A percentile compares a stretch with the other conserved stretches of the same genome.
These are phyloP conservation scores for Gerris lacustris DNA, from an alignment of 2,888 invertebrate species.

Conservation along the genomic window DNA sequence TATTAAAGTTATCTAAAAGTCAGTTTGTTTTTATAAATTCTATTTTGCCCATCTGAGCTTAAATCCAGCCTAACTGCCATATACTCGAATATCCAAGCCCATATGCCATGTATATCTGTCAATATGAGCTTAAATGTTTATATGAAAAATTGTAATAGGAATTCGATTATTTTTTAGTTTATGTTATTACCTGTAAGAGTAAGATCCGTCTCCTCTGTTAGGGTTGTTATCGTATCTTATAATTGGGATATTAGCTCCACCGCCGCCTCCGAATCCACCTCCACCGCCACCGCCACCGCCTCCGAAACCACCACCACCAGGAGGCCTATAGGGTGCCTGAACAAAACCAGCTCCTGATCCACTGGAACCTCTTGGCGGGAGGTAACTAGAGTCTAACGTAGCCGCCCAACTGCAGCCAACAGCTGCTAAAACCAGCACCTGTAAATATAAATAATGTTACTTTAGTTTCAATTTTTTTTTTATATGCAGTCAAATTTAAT, in stretches of 20 bases:
- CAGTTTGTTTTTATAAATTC: too few species aligned
- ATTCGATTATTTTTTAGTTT: too few species aligned
- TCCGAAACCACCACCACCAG: conserved; percentile 5
- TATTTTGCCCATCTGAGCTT: too few species aligned
- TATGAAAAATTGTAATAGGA: too few species aligned
- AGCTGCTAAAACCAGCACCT: neutral
- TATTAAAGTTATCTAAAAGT: too few species aligned
- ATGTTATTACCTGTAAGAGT: conserved; percentile 46
- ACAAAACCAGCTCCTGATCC: conserved; percentile 16
- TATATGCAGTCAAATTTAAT: too few species aligned
- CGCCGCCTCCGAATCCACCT: conserved; percentile 5
- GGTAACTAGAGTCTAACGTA: conserved; percentile 18
- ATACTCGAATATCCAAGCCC: too few species aligned
- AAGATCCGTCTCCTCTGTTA: conserved; percentile 49
- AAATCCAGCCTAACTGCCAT: too few species aligned
- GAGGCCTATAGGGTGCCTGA: conserved; percentile 7
- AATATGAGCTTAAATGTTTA: too few species aligned
- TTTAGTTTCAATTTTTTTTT: too few species aligned
- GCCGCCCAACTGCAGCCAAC: neutral
- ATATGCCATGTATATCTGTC: too few species aligned
- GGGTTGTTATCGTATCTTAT: conserved; percentile 47
- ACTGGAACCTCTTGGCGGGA: conserved; percentile 22
- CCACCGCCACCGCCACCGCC: neutral
- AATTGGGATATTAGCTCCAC: conserved; percentile 43
- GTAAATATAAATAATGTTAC: neutral